Evolutionary conservation across 2,113 vertebrate species (phyloP).

Genomic region (Prochilodus magdalenae): DNA sequence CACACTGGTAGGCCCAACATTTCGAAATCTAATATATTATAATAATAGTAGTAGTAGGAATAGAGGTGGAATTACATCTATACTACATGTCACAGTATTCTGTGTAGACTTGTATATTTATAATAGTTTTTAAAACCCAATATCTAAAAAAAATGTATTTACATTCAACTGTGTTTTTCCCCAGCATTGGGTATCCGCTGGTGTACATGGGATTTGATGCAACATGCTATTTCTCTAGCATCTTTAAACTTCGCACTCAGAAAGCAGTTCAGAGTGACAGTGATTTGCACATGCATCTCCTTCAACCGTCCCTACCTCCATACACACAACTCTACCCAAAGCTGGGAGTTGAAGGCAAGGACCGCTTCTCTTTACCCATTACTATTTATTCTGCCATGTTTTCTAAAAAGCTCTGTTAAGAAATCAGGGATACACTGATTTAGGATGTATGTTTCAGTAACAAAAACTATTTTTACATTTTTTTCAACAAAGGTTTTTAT

Average conservation of each 20-base stretch:
- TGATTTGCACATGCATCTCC: conserved; percentile 80
- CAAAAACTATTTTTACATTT: not conserved
- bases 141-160: not conserved
- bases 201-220: conserved; percentile 83
- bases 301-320: conserved; percentile 78
- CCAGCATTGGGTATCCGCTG: conserved; percentile 82
- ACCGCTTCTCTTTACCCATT: conserved; percentile 49
- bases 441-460: not conserved
- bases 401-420: not conserved
- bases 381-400: not conserved
- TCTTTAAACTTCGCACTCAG: conserved; percentile 80
- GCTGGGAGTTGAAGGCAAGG: conserved; percentile 67
- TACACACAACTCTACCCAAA: conserved; percentile 79
- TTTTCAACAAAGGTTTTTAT: too few relatives aligned
- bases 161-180: not conserved
- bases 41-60: not conserved
- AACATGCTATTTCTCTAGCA: conserved; percentile 82
- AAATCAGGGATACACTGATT: not conserved
- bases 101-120: too few relatives aligned
- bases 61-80: not conserved
- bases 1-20: conserved; percentile 76
- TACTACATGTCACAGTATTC: not conserved
- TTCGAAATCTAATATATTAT: not conserved
- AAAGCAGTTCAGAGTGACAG: conserved; percentile 78
- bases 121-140: too few relatives aligned